These are phyloP conservation scores for Loxodonta africana DNA, from an alignment of 2,113 vertebrate genomes.

Conservation along the genomic window DNA sequence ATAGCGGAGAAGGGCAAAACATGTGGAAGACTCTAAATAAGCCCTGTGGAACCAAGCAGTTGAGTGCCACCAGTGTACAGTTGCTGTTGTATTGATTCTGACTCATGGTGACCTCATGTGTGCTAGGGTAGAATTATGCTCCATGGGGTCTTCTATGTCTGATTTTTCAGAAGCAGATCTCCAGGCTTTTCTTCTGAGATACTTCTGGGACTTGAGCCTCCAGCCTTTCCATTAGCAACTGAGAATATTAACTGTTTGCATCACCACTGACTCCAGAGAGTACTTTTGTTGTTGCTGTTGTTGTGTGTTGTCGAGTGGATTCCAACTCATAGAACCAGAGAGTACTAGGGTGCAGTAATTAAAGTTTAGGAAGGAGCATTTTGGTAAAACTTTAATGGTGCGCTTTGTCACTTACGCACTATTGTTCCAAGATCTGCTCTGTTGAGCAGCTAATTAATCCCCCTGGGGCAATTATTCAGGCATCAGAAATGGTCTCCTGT, in stretches of 20 bases:
- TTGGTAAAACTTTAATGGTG: constrained; percentile 66
- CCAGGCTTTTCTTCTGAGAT: background rate
- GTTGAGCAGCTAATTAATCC: constrained; percentile 76
- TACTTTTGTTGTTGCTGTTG: background rate
- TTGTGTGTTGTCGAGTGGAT: background rate
- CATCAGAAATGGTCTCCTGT: constrained; percentile 60
- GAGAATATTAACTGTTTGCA: background rate
- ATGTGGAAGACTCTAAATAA: background rate
- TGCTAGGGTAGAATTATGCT: background rate
- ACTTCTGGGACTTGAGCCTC: background rate
- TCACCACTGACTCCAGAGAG: background rate
- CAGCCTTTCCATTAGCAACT: background rate
- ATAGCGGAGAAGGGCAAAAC: background rate
- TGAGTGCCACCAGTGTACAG: background rate
- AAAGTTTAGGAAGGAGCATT: constrained; percentile 48
- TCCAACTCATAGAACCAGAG: background rate
- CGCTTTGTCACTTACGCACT: constrained; percentile 45
- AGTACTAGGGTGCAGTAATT: background rate
- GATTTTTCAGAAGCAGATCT: background rate
- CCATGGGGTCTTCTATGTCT: background rate
- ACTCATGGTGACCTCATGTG: background rate
- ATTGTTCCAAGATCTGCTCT: constrained; percentile 52
- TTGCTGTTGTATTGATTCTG: background rate
- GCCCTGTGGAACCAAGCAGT: background rate
- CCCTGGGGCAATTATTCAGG: constrained; percentile 73